Conservation (phyloP, 2,888 invertebrate genomes). For the Mimachlamys varia region DNA sequence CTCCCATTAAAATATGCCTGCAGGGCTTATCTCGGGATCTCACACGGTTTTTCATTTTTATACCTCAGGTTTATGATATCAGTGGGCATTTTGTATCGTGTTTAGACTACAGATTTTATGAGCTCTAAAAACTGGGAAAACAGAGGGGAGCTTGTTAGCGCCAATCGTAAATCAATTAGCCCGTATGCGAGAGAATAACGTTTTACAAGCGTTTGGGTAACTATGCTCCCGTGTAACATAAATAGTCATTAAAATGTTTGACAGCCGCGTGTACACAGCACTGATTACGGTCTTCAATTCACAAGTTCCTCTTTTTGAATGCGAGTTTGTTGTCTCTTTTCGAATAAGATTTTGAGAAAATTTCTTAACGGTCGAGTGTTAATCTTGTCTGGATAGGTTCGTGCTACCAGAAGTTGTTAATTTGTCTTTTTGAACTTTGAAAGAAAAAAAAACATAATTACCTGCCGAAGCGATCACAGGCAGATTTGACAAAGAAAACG, state of each 20-base stretch:
- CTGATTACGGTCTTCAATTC: background rate
- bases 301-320: background rate
- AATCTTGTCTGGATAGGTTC: too few relatives aligned
- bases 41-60: background rate
- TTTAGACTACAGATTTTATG: background rate
- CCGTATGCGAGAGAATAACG: background rate
- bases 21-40: background rate
- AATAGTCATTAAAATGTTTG: background rate
- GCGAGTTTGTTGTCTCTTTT: background rate
- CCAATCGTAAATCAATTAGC: background rate
- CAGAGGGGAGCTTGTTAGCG: background rate
- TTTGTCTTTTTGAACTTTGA: too few relatives aligned
- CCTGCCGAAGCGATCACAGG: too few relatives aligned
- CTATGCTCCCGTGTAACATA: background rate
- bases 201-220: constrained; percentile 20
- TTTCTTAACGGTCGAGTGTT: too few relatives aligned
- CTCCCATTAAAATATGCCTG: background rate
- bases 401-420: too few relatives aligned
- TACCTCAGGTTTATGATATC: background rate
- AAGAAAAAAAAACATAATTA: too few relatives aligned
- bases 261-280: background rate
- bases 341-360: too few relatives aligned
- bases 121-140: background rate
- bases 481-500: too few relatives aligned
- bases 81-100: background rate